Conservation (phyloP, 1,140 invertebrate genomes). For the Zaprionus taronus region DNA sequence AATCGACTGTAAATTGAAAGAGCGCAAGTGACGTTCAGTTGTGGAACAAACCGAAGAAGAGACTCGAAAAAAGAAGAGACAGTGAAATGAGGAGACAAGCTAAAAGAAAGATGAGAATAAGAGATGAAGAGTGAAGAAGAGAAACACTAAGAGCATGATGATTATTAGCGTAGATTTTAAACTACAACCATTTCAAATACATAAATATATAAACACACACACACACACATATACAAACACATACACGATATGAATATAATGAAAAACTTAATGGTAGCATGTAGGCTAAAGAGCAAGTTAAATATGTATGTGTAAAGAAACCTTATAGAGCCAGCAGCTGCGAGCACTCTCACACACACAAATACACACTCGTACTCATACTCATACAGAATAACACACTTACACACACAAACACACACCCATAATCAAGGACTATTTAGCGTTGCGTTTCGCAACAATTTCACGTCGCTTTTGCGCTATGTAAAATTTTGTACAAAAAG, state of each 20-base stretch:
- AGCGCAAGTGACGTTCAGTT: constrained; percentile 37
- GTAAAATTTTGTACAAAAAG: constrained; percentile 80
- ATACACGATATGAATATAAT: constrained; percentile 41
- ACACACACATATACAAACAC: constrained; percentile 28
- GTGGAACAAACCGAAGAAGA: constrained; percentile 34
- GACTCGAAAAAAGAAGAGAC: constrained; percentile 15
- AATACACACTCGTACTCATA: constrained; percentile 35
- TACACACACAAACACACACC: constrained; percentile 31
- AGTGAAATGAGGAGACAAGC: constrained; percentile 19
- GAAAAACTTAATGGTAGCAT: constrained; percentile 50
- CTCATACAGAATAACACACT: constrained; percentile 24
- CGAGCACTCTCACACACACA: constrained; percentile 39
- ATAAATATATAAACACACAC: constrained; percentile 43
- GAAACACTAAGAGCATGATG: constrained; percentile 44
- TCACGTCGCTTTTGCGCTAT: constrained; percentile 78
- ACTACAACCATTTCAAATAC: constrained; percentile 65
- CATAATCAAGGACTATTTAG: constrained; percentile 59
- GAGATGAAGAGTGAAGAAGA: constrained; percentile 17
- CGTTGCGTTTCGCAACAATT: constrained; percentile 61
- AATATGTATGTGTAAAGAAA: constrained; percentile 41
- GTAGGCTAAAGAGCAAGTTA: constrained; percentile 50
- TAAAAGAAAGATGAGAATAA: constrained; percentile 21
- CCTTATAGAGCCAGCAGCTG: constrained; percentile 21
- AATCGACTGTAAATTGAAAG: constrained; percentile 71
- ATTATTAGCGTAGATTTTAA: constrained; percentile 58